Base-by-base conservation (phyloP, 2,113 vertebrate species). In the Sorex araneus region DNA sequence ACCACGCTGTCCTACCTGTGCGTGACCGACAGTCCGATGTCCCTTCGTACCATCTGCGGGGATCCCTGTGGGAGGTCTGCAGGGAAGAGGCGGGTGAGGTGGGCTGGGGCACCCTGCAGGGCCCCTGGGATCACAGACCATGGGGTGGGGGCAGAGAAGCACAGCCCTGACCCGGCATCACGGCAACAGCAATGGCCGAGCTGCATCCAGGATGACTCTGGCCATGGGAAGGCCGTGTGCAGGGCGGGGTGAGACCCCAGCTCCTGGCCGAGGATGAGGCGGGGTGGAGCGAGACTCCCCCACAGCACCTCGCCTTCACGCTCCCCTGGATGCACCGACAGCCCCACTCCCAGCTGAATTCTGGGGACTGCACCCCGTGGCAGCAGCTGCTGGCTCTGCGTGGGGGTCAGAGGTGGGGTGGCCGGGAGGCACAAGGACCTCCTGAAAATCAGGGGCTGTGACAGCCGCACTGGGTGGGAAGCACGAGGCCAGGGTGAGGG, bases 11-110 rank as follows among this genome's bases (percentile, higher is more conserved):
- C 98, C 96, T 95, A 99, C 99, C 99, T 99, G 98, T 99, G 99
- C 18, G 99, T 99, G 70, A 99, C 98, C 0, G 99, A 98, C 76
- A 99, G 97, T 30, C 99, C 99, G 1, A 99, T 99, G 96, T 99
- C 99, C 94, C 99, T 98, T 96, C 98, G 98, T 97, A 98, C 96
- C 71, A 90, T 98, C 95, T 99, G 98, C 6, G 99, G 99, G 78
- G 99, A 99, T 87, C 98, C 98, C 32, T 98, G 98, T 3, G 97
- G 97, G 75, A 98, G 97, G 81, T 99, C 97, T 98, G 94, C 0
- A 3, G 70, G 90, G 91, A 97, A 97, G 87, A 94, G 90, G 71
- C 66, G 45, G 73, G 80, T 88, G 12, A 36, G 96, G 69, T 28
- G 34, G 70, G 66, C 47, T 23, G 54, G 83, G 82, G 82, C 60